A percentile compares a stretch with the other conserved stretches of the same genome.
Evolutionary conservation across 1,140 invertebrate species (phyloP).

Genomic region (Hermetia illucens): DNA sequence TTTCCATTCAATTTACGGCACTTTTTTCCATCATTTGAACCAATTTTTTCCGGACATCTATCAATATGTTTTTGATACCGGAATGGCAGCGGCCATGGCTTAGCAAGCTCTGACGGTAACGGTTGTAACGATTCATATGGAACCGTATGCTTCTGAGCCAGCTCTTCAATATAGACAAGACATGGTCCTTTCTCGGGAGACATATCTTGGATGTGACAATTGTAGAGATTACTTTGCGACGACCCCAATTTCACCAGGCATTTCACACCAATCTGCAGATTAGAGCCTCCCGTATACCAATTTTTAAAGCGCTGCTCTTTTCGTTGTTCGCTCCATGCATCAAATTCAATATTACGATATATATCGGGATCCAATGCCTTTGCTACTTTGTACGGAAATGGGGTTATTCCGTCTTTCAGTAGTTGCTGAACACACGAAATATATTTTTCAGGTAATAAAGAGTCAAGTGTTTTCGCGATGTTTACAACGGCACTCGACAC

Average conservation of each 20-base stretch:
- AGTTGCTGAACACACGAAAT: slow-evolving; percentile 27
- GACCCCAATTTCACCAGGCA: slow-evolving; percentile 49
- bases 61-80: slow-evolving; percentile 26
- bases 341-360: slow-evolving; percentile 80
- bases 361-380: slow-evolving; percentile 74
- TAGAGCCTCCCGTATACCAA: slow-evolving; percentile 40
- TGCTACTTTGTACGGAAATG: slow-evolving; percentile 84
- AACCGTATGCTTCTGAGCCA: slow-evolving; percentile 48
- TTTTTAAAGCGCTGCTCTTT: slow-evolving; percentile 37
- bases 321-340: slow-evolving; percentile 71
- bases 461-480: slow-evolving; percentile 4
- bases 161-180: slow-evolving; percentile 60
- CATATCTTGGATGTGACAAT: slow-evolving; percentile 70
- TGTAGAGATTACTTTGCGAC: slow-evolving; percentile 37
- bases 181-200: slow-evolving; percentile 48
- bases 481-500: too few species aligned
- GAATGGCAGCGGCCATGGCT: slow-evolving; percentile 43
- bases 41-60: slow-evolving; percentile 9
- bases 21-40: background rate
- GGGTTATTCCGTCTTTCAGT: slow-evolving; percentile 41
- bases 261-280: slow-evolving; percentile 50
- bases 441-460: slow-evolving; percentile 12
- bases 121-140: slow-evolving; percentile 50
- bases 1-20: background rate
- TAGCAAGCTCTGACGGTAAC: slow-evolving; percentile 39